Evolutionary conservation across 1,140 invertebrate species (phyloP).

Genomic region (Aphelenchoides fujianensis): DNA sequence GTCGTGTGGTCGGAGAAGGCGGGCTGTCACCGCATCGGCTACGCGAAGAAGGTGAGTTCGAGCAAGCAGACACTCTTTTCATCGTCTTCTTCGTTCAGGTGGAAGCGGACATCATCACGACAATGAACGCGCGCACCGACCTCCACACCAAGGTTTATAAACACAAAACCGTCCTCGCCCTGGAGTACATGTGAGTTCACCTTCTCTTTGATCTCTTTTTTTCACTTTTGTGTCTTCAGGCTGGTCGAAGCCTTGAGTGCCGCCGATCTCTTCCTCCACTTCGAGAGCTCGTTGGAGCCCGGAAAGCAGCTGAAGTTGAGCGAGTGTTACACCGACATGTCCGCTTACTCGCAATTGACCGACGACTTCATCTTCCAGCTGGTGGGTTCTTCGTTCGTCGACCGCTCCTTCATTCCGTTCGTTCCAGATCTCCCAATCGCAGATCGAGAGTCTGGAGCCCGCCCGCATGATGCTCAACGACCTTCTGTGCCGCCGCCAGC

Average conservation of each 20-base stretch:
- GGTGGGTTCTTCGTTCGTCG: neutral
- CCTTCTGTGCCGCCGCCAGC: neutral
- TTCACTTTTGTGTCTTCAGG: no score
- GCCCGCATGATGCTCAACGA: neutral
- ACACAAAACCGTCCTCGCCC: conserved; percentile 27
- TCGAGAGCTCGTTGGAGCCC: conserved; percentile 3
- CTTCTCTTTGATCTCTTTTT: conserved; percentile 4
- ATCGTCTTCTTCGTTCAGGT: no score
- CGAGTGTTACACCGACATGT: conserved; percentile 11
- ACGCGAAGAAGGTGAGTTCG: conserved; percentile 1
- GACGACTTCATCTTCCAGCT: neutral
- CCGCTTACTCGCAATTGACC: neutral
- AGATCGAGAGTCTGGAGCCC: neutral
- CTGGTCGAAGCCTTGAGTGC: neutral
- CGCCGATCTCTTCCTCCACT: neutral
- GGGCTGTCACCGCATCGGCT: neutral
- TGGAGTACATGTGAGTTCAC: conserved; percentile 24
- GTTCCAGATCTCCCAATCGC: neutral
- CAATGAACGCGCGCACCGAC: neutral
- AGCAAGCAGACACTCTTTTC: no score
- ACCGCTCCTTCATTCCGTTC: neutral
- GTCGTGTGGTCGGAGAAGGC: neutral
- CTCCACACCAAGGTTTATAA: conserved; percentile 29
- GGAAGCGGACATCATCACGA: neutral
- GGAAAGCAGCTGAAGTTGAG: neutral